Evolutionary conservation across 1,140 invertebrate species (phyloP), one percentile per base, ranked within the genome.

Genomic region (Coboldia fuscipes): DNA sequence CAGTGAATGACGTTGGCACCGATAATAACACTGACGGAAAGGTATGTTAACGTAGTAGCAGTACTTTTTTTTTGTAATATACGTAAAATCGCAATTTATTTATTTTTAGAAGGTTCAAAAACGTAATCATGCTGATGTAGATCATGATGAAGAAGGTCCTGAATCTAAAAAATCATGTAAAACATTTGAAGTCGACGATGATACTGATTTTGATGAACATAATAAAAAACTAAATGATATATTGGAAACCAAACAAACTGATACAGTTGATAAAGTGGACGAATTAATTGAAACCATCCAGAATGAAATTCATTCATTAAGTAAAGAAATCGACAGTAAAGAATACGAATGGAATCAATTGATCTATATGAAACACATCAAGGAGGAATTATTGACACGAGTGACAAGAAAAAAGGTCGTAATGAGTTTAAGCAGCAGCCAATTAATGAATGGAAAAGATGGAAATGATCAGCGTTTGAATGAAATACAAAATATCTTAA

Each of bases 331-430:
- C 2, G 65, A 68, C 41, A 67, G 71, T 43, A 83, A 82, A 50
- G 80, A 83, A 59, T 64, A 72, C 39, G 79, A 85, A 53, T 83
- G 79, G 79, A 82, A 83, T 44, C 70, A 75, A 30, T 71, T 85
- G 19, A 45, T 83, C 6, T 67, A 75, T 45, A 56, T 80, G 40
- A 75, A 75, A 45, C 83, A 82, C 47, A 58, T 82, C 0, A 83
- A 83, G 56, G 79, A 85, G 48, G 76, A 83, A 46, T 69, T 77
- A 12, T 58, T 78, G 33, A 51, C 74, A 12, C 52, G 76, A 35
- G 54, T 82, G 3, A 56, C 75, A 37, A 62, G 77, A 33, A 64
- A 68, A 37, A 66, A 68, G 42, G 68, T 75, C 42, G 61, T 75
- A 5, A 44, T 68, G 38, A 48, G 43, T 14, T 30, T 26, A 29